Evolutionary conservation across 1,140 invertebrate species (phyloP).

Genomic region (Drosophila lacteicornis): DNA sequence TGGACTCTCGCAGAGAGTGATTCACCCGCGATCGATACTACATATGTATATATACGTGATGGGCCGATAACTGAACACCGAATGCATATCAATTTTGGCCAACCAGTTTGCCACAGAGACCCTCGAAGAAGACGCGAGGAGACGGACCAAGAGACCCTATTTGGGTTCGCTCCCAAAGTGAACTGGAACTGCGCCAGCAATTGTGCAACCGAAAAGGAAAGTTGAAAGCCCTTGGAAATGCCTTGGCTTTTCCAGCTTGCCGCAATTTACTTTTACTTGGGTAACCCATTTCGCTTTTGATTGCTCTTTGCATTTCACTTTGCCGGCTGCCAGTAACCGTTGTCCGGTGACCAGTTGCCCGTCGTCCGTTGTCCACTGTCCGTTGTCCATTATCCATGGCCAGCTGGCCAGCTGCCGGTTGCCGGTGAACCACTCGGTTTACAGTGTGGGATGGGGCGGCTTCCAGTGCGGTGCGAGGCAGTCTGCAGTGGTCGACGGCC

Average conservation of each 20-base stretch:
- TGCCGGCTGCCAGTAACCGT: conserved; percentile 46
- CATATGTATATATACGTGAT: conserved; percentile 9
- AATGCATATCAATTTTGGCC: conserved; percentile 57
- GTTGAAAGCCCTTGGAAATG: conserved; percentile 63
- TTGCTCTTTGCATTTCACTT: conserved; percentile 74
- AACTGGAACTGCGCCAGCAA: conserved; percentile 21
- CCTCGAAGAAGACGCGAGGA: conserved; percentile 7
- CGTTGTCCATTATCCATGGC: conserved; percentile 23
- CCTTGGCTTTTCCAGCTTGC: conserved; percentile 34
- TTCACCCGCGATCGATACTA: conserved; percentile 54
- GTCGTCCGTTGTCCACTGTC: not conserved
- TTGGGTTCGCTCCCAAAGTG: conserved; percentile 6
- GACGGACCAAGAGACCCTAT: conserved; percentile 19
- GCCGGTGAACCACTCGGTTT: conserved; percentile 15
- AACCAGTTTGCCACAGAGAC: conserved; percentile 43
- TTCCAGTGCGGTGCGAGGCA: not conserved
- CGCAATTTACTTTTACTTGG: conserved; percentile 79
- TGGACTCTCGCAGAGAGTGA: conserved; percentile 45
- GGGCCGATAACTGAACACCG: conserved; percentile 44
- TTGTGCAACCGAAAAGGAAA: conserved; percentile 80
- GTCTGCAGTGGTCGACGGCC: conserved; percentile 20
- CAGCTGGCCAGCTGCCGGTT: conserved; percentile 39
- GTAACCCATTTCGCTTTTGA: conserved; percentile 78
- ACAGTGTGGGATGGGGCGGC: conserved; percentile 3
- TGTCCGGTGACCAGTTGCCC: conserved; percentile 12